phyloP scores from a whole-genome alignment of 2,888 invertebrate genomes.

The Azorinus chamasolen region DNA sequence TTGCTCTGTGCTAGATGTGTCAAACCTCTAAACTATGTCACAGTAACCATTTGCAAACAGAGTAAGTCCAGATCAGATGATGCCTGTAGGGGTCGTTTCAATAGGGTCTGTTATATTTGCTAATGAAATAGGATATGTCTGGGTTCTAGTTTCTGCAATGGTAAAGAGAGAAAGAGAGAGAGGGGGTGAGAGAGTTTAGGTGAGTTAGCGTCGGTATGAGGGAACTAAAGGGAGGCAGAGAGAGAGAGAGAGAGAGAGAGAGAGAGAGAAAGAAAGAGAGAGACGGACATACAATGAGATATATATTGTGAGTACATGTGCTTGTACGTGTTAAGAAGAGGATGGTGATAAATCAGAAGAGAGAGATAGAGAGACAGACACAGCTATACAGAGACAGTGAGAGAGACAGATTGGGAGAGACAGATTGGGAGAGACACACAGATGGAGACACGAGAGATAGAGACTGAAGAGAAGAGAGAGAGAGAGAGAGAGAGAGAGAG shows the following conservation, averaged over 20 bases:
- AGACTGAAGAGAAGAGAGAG: not conserved
- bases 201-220: no score
- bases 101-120: no score
- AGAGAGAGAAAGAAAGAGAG: not conserved
- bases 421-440: slow-evolving; percentile 3
- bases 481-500: slow-evolving; percentile 7
- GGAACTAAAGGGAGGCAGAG: slow-evolving; percentile 5
- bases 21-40: no score
- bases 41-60: no score
- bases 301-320: not conserved
- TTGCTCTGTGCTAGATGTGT: no score
- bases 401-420: not conserved
- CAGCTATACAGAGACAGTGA: not conserved
- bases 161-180: not conserved
- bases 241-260: not conserved
- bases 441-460: not conserved
- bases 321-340: no score
- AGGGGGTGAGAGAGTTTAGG: not conserved
- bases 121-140: no score
- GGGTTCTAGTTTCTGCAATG: no score
- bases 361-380: not conserved
- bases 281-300: not conserved
- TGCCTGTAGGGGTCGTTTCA: no score
- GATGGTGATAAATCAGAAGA: slow-evolving; percentile 1
- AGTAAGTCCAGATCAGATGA: no score